A percentile compares a stretch with the other conserved stretches of the same genome.
Conservation (phyloP, 2,797 vertebrate species). For the Peromyscus aztecus region DNA sequence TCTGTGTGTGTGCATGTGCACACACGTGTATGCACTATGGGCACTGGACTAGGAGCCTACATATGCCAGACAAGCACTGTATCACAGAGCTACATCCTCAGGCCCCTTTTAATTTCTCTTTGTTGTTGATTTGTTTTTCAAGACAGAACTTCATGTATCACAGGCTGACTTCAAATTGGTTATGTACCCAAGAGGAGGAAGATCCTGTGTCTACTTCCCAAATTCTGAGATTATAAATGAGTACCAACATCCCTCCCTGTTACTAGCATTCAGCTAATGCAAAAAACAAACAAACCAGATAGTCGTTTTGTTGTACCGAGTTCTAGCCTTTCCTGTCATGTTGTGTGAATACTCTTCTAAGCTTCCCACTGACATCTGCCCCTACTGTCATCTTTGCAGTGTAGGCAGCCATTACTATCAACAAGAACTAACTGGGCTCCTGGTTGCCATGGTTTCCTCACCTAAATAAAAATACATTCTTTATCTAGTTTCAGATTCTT, state of each 20-base stretch:
- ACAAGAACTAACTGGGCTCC: neutral
- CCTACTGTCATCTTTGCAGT: neutral
- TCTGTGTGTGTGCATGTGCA: neutral
- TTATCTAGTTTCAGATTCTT: neutral
- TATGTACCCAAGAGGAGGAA: neutral
- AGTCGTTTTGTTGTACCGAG: conserved; percentile 3
- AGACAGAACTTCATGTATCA: neutral
- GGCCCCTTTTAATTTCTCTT: neutral
- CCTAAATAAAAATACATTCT: neutral
- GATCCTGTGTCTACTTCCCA: neutral
- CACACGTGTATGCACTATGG: neutral
- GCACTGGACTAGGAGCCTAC: neutral
- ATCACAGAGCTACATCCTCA: neutral
- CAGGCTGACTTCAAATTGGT: neutral
- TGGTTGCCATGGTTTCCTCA: neutral
- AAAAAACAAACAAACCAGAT: neutral
- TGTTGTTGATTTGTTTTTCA: neutral
- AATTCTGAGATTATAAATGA: neutral
- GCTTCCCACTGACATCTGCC: neutral
- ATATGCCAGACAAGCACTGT: neutral
- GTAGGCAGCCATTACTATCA: neutral
- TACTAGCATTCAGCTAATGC: neutral
- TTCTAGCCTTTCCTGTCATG: neutral
- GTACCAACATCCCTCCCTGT: no score
- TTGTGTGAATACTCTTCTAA: neutral